phyloP scores from a whole-genome alignment of 2,113 vertebrate genomes.

The Mesoclemmys tuberculata region DNA sequence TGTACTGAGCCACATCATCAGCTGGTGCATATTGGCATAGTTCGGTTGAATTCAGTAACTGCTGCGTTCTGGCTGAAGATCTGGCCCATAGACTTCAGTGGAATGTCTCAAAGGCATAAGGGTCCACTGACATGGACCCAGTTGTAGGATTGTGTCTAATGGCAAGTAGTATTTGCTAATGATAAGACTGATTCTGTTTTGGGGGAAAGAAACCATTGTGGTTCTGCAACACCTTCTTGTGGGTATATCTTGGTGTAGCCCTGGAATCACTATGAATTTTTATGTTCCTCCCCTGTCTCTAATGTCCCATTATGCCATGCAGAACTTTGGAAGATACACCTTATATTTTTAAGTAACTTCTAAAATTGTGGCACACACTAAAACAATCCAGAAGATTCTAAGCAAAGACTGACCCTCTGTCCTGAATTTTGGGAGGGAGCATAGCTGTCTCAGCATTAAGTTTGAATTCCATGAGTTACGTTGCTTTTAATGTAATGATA shows the following conservation, averaged over 20 bases:
- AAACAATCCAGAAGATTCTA: background rate
- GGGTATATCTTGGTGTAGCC: accelerated
- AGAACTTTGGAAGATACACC: background rate
- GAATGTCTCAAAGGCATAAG: background rate
- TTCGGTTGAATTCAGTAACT: no score
- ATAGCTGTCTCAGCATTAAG: no score
- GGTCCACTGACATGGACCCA: background rate
- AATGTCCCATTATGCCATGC: background rate
- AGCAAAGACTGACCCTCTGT: background rate
- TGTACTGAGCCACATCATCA: background rate
- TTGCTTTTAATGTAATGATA: background rate
- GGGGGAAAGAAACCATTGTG: background rate
- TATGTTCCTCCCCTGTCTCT: background rate
- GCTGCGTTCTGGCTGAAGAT: background rate
- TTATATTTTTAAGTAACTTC: background rate
- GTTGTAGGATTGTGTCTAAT: background rate
- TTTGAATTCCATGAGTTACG: background rate
- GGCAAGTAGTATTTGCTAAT: background rate
- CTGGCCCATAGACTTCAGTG: background rate
- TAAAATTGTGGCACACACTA: background rate
- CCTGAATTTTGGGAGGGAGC: background rate
- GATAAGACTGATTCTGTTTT: background rate
- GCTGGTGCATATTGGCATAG: background rate
- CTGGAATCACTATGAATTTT: background rate
- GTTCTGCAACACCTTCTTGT: accelerated